Percentiles rank a stretch among this genome's conserved stretches.
Conservation (phyloP, 2,888 invertebrate species). For the Mimumesa dahlbomi region DNA sequence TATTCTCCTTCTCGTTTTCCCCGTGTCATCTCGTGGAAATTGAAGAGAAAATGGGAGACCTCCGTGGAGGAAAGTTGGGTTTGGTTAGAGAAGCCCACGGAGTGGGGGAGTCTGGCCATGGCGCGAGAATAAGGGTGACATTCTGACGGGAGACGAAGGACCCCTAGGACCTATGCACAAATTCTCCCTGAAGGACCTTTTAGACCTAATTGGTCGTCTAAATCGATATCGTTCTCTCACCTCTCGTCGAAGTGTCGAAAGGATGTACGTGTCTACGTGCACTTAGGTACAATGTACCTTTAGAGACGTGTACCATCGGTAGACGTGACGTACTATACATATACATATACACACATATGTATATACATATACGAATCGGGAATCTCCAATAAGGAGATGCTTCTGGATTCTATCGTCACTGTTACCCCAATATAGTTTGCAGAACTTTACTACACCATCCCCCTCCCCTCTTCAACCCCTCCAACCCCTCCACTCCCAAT, state of each 20-base stretch:
- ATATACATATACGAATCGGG: neutral
- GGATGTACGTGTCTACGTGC: neutral
- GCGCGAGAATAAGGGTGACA: constrained; percentile 46
- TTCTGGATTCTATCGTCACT: neutral
- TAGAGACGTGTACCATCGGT: neutral
- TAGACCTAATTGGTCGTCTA: constrained; percentile 78
- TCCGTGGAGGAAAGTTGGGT: constrained; percentile 39
- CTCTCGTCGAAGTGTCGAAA: neutral
- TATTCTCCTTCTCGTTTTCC: constrained; percentile 32
- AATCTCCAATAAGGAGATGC: neutral
- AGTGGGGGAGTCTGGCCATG: constrained; percentile 40
- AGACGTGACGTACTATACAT: too few relatives aligned
- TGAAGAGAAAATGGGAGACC: constrained; percentile 55
- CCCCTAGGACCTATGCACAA: constrained; percentile 63
- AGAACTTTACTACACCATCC: neutral
- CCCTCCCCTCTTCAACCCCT: neutral
- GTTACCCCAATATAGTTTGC: neutral
- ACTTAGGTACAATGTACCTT: neutral
- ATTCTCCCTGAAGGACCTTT: constrained; percentile 77
- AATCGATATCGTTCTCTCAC: constrained; percentile 76
- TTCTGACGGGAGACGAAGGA: constrained; percentile 47
- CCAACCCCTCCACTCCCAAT: too few relatives aligned
- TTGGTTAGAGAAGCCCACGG: constrained; percentile 8
- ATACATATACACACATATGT: too few relatives aligned
- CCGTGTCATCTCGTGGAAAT: constrained; percentile 56